Percentiles rank a stretch among this genome's conserved stretches.
These are phyloP conservation scores for Tyria jacobaeae DNA, from an alignment of 2,888 invertebrate species.

Conservation along the genomic window DNA sequence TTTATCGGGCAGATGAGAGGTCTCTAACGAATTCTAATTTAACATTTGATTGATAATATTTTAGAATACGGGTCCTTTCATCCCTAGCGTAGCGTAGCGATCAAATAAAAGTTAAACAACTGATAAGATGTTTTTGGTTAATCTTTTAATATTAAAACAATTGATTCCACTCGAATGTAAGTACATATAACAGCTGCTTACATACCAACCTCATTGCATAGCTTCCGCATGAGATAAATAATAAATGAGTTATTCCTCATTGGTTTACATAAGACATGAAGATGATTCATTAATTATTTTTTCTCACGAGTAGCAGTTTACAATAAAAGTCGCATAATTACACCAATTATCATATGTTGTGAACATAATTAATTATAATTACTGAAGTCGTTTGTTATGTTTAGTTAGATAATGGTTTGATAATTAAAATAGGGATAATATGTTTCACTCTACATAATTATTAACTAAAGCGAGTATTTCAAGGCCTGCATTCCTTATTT, in stretches of 20 bases:
- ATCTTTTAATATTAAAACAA: no score
- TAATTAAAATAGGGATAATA: background rate
- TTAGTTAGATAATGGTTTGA: constrained; percentile 7
- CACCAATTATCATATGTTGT: constrained; percentile 7
- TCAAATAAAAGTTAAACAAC: no score
- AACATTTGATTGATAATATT: no score
- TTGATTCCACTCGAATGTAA: background rate
- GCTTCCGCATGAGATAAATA: constrained; percentile 9
- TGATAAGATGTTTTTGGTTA: no score
- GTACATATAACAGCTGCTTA: background rate
- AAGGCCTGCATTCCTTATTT: background rate
- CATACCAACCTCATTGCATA: background rate
- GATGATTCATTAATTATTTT: constrained; percentile 4
- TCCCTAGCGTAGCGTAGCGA: no score
- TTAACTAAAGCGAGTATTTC: background rate
- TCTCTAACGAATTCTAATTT: no score
- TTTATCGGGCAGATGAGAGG: no score
- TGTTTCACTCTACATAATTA: background rate
- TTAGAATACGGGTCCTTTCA: no score
- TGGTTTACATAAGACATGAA: constrained; percentile 1
- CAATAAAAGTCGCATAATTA: constrained; percentile 13
- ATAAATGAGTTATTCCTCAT: constrained; percentile 2
- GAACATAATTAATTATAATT: constrained; percentile 28
- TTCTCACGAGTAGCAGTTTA: constrained; percentile 8
- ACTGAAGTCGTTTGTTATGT: constrained; percentile 11